Base-by-base conservation (phyloP, 2,113 vertebrate species). In the Cyanoramphus novaezelandiae region DNA sequence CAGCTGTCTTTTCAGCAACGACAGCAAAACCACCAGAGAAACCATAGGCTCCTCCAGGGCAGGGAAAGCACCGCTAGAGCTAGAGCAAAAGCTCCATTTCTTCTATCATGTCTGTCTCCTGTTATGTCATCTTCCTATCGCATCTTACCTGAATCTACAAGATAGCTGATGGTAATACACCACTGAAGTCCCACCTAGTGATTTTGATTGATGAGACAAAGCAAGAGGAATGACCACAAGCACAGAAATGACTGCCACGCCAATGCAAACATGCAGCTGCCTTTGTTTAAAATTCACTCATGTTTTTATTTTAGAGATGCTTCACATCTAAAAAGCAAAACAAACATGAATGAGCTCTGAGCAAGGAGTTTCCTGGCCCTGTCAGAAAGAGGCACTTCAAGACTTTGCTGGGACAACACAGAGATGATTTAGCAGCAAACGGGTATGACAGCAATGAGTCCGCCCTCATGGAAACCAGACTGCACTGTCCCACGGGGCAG, bases 401-500 rank as follows among this genome's bases (percentile, higher is more conserved):
- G 62, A 44, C 57, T 67, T 53, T 7, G 18, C 28, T 64, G 59
- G 24, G 39, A 68, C n/a, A 71, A 35, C 1, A 10, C 16, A 63
- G 69, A 74, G 20, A 23, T 57, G 39, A 43, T n/a, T 13, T 37
- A 6, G 41, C 55, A 90, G 37, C 41, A 71, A 79, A 74, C 10
- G 35, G 17, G 23, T 39, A 13, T 37, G 33, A 24, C 39, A 65
- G 55, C 86, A 78, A 27, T 2, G 1, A 43, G 55, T 43, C 18
- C 20, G 43, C 80, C 28, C 50, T 50, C 53, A 13, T 23, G 4
- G 4, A 60, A 50, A 44, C 28, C 60, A 37, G 39, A 27, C 33
- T 62, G 44, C 1, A 3, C 39, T 39, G 59, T 28, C 27, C 29
- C 63, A 41, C 0, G 0, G 31, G 68, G 13, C 57, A 41, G 37